These are phyloP conservation scores for Poecilia gillii DNA, from an alignment of 2,797 vertebrate genomes.

Conservation along the genomic window DNA sequence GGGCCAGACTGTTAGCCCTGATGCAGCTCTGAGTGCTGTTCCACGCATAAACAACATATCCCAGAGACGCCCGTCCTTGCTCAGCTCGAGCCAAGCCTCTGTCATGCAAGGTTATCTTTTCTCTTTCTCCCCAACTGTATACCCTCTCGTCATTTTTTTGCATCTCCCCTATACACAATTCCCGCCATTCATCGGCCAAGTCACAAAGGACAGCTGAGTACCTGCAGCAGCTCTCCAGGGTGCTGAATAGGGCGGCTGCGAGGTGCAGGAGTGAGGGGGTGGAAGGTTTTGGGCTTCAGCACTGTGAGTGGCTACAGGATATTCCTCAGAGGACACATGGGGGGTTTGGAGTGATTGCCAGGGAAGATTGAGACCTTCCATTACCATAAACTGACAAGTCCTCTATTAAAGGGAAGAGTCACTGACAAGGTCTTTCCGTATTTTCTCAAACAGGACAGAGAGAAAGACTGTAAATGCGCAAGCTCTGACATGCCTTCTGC, in stretches of 20 bases:
- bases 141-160: constrained; percentile 58
- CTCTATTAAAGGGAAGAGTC: constrained; percentile 45
- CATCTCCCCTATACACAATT: constrained; percentile 52
- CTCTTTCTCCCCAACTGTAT: constrained; percentile 22
- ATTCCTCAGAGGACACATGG: constrained; percentile 61
- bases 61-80: constrained; percentile 65
- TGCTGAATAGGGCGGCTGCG: constrained; percentile 78
- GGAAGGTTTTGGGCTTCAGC: constrained; percentile 55
- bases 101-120: constrained; percentile 65
- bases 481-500: constrained; percentile 17
- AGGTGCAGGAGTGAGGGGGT: constrained; percentile 49
- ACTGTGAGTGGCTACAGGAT: constrained; percentile 68
- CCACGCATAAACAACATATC: constrained; percentile 71
- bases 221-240: constrained; percentile 84
- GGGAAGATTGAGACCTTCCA: constrained; percentile 39
- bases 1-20: constrained; percentile 60
- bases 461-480: constrained; percentile 3
- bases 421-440: constrained; percentile 28
- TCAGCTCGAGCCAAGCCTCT: constrained; percentile 52
- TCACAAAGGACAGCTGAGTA: constrained; percentile 70
- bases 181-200: constrained; percentile 70
- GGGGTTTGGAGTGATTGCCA: constrained; percentile 60
- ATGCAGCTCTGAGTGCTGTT: constrained; percentile 58
- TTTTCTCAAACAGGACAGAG: constrained; percentile 22
- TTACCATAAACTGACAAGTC: constrained; percentile 60